A percentile compares a stretch with the other conserved stretches of the same genome.
phyloP scores from a whole-genome alignment of 2,888 invertebrate species.

The Phragmatobia fuliginosa region DNA sequence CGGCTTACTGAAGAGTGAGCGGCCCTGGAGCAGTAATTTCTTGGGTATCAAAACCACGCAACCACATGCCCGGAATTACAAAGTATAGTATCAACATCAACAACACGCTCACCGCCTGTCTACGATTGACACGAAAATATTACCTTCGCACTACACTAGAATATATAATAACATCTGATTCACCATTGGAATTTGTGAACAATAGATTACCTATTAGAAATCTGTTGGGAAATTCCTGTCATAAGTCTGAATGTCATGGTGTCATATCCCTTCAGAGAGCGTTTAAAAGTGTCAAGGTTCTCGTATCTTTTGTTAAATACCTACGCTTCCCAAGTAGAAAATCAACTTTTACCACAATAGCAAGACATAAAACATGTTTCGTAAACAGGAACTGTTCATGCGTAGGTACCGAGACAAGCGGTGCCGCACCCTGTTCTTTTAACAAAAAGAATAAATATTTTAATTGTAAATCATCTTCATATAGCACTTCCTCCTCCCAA shows the following conservation, averaged over 20 bases:
- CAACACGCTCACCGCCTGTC: constrained; percentile 56
- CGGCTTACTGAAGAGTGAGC: constrained; percentile 33
- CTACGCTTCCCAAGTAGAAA: constrained; percentile 75
- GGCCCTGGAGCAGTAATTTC: constrained; percentile 22
- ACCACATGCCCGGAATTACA: constrained; percentile 57
- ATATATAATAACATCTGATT: constrained; percentile 45
- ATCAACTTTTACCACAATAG: constrained; percentile 83
- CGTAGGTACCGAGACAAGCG: constrained; percentile 44
- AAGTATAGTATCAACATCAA: constrained; percentile 52
- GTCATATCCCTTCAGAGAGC: constrained; percentile 16
- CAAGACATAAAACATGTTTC: constrained; percentile 76
- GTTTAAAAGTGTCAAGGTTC: constrained; percentile 60
- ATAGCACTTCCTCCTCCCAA: constrained; percentile 20
- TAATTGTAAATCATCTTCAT: constrained; percentile 45
- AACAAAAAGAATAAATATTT: constrained; percentile 40
- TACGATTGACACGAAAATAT: constrained; percentile 59
- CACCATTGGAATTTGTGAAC: constrained; percentile 24
- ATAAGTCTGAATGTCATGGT: neutral
- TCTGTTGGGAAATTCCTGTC: neutral
- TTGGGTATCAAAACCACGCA: constrained; percentile 40
- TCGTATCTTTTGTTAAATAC: constrained; percentile 59
- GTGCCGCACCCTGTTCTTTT: constrained; percentile 51
- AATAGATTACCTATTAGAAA: neutral
- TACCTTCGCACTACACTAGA: constrained; percentile 46
- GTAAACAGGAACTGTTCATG: constrained; percentile 75